Evolutionary conservation across 2,888 invertebrate species (phyloP).

Genomic region (Yponomeuta malinellus): DNA sequence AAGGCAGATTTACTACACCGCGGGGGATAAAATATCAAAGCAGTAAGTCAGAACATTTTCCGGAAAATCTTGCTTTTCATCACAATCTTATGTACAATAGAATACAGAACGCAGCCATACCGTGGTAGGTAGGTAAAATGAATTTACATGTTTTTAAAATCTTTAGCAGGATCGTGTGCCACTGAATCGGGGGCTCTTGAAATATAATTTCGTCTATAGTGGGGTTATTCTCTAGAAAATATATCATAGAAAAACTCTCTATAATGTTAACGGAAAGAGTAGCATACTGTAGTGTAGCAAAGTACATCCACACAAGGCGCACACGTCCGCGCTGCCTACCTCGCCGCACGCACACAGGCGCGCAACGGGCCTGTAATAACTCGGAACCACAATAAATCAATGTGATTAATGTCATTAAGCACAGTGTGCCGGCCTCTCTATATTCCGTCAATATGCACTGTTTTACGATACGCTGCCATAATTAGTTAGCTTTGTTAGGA

Average conservation of each 20-base stretch:
- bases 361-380: constrained; percentile 72
- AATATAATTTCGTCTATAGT: too few relatives aligned
- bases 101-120: too few relatives aligned
- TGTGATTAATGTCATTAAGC: constrained; percentile 77
- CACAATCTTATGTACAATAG: too few relatives aligned
- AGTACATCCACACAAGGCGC: constrained; percentile 49
- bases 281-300: constrained; percentile 41
- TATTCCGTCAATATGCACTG: constrained; percentile 77
- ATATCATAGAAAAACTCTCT: too few relatives aligned
- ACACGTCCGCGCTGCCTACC: constrained; percentile 32
- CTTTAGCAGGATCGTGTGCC: too few relatives aligned
- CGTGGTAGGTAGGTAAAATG: too few relatives aligned
- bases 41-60: too few relatives aligned
- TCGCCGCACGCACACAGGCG: constrained; percentile 49
- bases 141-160: too few relatives aligned
- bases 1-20: neutral
- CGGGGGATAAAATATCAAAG: too few relatives aligned
- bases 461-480: constrained; percentile 74
- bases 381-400: constrained; percentile 77
- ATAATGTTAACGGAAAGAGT: neutral
- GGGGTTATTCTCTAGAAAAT: too few relatives aligned
- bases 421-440: constrained; percentile 74
- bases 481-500: constrained; percentile 75
- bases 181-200: too few relatives aligned
- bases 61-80: too few relatives aligned